Evolutionary conservation across 2,797 vertebrate genomes (phyloP).

Genomic region (Epinephelus awoara): DNA sequence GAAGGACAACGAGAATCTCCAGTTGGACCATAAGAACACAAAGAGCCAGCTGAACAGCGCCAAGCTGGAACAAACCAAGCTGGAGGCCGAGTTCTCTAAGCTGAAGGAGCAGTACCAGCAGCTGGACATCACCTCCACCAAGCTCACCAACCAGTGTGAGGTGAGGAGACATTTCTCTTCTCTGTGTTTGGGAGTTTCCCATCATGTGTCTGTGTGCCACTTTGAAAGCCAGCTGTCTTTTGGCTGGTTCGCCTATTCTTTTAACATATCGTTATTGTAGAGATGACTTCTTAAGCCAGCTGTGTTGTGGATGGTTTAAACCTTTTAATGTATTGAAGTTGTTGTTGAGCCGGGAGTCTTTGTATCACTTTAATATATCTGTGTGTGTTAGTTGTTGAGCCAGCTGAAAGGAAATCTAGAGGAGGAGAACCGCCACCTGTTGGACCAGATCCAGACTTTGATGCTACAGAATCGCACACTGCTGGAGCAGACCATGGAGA

Average conservation of each 20-base stretch:
- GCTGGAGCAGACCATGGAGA: constrained; percentile 99
- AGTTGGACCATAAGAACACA: constrained; percentile 94
- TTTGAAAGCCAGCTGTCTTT: neutral
- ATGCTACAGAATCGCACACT: constrained; percentile 98
- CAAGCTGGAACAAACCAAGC: constrained; percentile 94
- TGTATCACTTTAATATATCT: neutral
- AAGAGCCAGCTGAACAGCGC: constrained; percentile 94
- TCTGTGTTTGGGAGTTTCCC: neutral
- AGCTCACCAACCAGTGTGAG: constrained; percentile 98
- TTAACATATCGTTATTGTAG: neutral
- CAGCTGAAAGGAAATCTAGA: constrained; percentile 99
- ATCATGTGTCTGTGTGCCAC: neutral
- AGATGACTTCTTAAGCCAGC: constrained; percentile 14
- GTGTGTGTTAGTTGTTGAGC: constrained; percentile 90
- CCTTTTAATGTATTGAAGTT: constrained; percentile 7
- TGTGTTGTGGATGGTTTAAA: constrained; percentile 14
- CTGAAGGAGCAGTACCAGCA: constrained; percentile 97
- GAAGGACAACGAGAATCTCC: constrained; percentile 94
- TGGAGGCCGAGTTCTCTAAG: constrained; percentile 97
- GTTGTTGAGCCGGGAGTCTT: constrained; percentile 2
- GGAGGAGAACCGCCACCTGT: constrained; percentile 97
- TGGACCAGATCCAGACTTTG: constrained; percentile 98
- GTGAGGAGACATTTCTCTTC: constrained; percentile 71
- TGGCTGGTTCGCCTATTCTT: constrained; percentile 5
- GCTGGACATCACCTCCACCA: constrained; percentile 96